Percentiles rank a stretch among this genome's conserved stretches.
phyloP scores from a whole-genome alignment of 2,888 invertebrate genomes.

The Orchestes rusci region DNA sequence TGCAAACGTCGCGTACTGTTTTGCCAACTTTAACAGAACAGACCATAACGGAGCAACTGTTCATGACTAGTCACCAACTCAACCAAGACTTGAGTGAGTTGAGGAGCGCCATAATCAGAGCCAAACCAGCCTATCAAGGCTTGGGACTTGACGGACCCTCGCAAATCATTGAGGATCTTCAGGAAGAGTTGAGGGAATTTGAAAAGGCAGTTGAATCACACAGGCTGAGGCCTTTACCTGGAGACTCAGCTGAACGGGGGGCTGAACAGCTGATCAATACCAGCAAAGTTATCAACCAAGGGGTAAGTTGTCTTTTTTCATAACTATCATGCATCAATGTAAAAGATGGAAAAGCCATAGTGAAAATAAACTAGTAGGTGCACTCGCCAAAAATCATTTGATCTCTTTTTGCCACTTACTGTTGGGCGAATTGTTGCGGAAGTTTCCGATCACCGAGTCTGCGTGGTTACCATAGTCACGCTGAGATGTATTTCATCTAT shows the following conservation, averaged over 20 bases:
- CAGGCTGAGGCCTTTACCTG: slow-evolving; percentile 74
- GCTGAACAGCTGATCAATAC: slow-evolving; percentile 53
- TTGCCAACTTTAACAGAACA: slow-evolving; percentile 78
- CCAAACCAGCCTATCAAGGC: slow-evolving; percentile 60
- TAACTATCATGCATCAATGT: too few relatives aligned
- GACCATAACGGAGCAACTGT: slow-evolving; percentile 66
- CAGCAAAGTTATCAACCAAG: slow-evolving; percentile 72
- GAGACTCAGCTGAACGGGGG: slow-evolving; percentile 51
- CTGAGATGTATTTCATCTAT: too few relatives aligned
- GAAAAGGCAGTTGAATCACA: slow-evolving; percentile 66
- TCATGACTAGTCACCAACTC: slow-evolving; percentile 61
- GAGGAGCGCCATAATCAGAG: slow-evolving; percentile 40
- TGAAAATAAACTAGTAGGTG: too few relatives aligned
- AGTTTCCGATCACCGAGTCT: too few relatives aligned
- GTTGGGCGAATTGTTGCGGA: too few relatives aligned
- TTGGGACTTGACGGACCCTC: slow-evolving; percentile 82
- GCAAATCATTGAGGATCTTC: slow-evolving; percentile 71
- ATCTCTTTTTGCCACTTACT: too few relatives aligned
- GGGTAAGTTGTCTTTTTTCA: slow-evolving; percentile 44
- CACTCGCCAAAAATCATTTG: too few relatives aligned
- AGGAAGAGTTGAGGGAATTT: slow-evolving; percentile 75
- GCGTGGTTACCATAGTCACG: too few relatives aligned
- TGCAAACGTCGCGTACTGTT: slow-evolving; percentile 70
- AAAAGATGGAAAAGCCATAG: too few relatives aligned
- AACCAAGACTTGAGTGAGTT: slow-evolving; percentile 47